phyloP scores from a whole-genome alignment of 2,113 vertebrate genomes.

The Cairina moschata region DNA sequence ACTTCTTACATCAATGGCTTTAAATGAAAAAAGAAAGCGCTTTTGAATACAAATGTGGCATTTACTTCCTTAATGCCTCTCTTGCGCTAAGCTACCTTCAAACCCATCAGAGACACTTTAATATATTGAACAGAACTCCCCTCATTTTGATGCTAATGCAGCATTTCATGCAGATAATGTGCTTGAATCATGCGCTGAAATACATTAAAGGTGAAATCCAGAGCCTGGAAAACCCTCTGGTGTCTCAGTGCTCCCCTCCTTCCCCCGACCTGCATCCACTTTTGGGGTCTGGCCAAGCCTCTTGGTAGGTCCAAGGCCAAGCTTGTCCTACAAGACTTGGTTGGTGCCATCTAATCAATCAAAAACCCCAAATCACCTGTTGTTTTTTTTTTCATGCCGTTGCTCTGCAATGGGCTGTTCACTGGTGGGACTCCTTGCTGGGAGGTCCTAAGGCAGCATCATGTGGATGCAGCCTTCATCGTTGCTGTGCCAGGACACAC shows the following conservation, averaged over 20 bases:
- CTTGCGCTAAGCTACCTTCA: slow-evolving; percentile 56
- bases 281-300: neutral
- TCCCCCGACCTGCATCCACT: neutral
- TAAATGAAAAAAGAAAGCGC: slow-evolving; percentile 41
- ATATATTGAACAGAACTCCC: slow-evolving; percentile 48
- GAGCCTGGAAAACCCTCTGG: neutral
- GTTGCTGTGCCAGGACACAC: neutral
- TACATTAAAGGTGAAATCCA: slow-evolving; percentile 40
- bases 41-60: slow-evolving; percentile 75
- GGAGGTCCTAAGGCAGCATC: no score
- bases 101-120: slow-evolving; percentile 62
- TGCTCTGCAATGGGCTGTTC: neutral
- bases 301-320: neutral
- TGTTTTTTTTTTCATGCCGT: fast-evolving
- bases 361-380: neutral
- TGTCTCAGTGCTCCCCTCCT: neutral
- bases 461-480: neutral
- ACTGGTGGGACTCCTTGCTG: neutral
- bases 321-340: neutral
- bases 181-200: slow-evolving; percentile 19
- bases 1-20: slow-evolving; percentile 61
- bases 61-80: slow-evolving; percentile 67
- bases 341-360: neutral
- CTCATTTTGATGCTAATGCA: slow-evolving; percentile 73
- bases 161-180: slow-evolving; percentile 62